Evolutionary conservation across 2,113 vertebrate species (phyloP), one percentile per base, ranked within the genome.

Genomic region (Okapia johnstoni): DNA sequence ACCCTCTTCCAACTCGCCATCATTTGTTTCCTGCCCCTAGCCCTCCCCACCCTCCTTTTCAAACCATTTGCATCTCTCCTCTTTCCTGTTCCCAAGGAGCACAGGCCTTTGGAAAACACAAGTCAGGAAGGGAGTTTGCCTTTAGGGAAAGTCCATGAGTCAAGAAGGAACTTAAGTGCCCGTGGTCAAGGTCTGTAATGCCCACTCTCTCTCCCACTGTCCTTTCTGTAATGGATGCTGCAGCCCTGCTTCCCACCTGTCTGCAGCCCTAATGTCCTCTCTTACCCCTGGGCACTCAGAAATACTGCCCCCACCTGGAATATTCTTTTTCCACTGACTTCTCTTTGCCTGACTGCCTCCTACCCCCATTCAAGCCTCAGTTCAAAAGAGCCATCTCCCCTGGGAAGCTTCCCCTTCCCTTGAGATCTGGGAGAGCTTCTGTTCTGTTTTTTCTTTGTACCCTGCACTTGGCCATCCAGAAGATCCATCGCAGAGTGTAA

Each of bases 91-190:
- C 40, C 33, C 55, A 43, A 81, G 76, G 19, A 88, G 2, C 10
- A 16, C 10, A 55, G n/a, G 2, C 86, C 97, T 55, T 66, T 86
- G 40, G 81, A 94, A 93, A 76, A 77, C 57, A 77, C 19, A 80
- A 54, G 40, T 50, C 60, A 70, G 13, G 12, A 77, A 77, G 43
- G 33, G 43, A 76, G 87, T 3, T 33, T 50, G 14, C 52, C 23
- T 80, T 43, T 58, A 76, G n/a, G n/a, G n/a, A 89, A 50, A 43
- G 8, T 19, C 13, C 36, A 11, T 19, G 13, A 76, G 40, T 94
- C 46, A 16, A 46, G 85, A 25, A 61, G 15, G n/a, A 48, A 55
- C 9, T 25, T 33, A 17, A 40, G 40, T 36, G 17, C 3, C 28
- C 5, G 15, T 33, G 4, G 1, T 46, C 60, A 33, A 55, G 52